Evolutionary conservation across 2,797 vertebrate species (phyloP).

Genomic region (Fistularia tabacaria): DNA sequence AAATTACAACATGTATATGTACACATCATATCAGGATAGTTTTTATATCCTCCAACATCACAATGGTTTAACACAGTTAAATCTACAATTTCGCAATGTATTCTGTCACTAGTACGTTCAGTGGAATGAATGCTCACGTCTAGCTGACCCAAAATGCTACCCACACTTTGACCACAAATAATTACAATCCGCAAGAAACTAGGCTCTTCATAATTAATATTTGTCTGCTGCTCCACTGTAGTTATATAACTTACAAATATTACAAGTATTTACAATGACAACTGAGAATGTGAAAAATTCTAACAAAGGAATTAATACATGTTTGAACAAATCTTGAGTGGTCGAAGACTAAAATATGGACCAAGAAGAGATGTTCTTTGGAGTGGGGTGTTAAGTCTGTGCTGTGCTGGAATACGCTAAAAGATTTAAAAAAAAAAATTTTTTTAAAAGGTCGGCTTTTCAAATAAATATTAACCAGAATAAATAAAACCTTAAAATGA

Average conservation of each 20-base stretch:
- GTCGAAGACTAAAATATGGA: constrained; percentile 29
- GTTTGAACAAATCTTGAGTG: constrained; percentile 31
- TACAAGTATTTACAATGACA: constrained; percentile 72
- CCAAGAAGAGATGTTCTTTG: constrained; percentile 1
- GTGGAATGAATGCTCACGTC: constrained; percentile 55
- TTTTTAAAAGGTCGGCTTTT: constrained; percentile 35
- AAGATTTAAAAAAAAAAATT: too few species aligned
- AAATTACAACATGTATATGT: constrained; percentile 79
- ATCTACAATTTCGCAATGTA: neutral
- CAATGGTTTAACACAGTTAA: neutral
- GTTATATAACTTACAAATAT: constrained; percentile 72
- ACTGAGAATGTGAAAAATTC: constrained; percentile 48
- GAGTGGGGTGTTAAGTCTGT: constrained; percentile 33
- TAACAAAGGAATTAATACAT: constrained; percentile 42
- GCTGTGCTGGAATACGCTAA: constrained; percentile 22
- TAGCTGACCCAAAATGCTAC: constrained; percentile 53
- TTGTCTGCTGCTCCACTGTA: constrained; percentile 53
- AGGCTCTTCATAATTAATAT: constrained; percentile 48
- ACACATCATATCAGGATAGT: constrained; percentile 53
- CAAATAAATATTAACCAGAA: constrained; percentile 62
- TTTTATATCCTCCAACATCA: constrained; percentile 28
- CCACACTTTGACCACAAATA: constrained; percentile 35
- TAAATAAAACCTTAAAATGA: constrained; percentile 52
- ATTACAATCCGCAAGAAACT: constrained; percentile 55
- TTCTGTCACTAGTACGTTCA: constrained; percentile 63